Base-by-base conservation (phyloP, 1,140 invertebrate genomes). In the Steinernema khuongi region DNA sequence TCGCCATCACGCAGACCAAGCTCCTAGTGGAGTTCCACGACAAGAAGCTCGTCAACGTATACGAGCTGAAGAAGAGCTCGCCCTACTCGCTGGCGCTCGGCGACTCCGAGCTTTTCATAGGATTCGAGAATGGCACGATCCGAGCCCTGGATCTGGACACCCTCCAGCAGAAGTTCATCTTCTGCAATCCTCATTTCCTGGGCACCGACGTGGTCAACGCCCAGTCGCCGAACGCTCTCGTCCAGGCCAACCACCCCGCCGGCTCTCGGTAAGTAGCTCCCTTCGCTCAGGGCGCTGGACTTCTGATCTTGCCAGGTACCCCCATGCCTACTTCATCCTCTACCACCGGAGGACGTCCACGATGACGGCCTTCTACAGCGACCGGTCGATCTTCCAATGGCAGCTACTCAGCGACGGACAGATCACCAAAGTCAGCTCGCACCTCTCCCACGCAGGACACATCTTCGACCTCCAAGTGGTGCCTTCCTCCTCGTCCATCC, bases 361-460 rank as follows among this genome's bases (percentile, higher is more conserved):
- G 17, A 30, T 81, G 33, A 81, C 79, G n/a, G 81, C 74, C 0
- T 67, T 83, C 28, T 81, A 81, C 50, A 67, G 68, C 30, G 80
- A 81, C 60, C 79, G 80, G 17, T 81, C 79, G n/a, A 32, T 81
- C 26, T 81, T 83, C 66, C 79, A 83, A 32, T 81, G 80, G 80
- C 72, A 77, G 22, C 19, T 80, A 32, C 14, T 50, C 17, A 31
- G 71, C 19, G 26, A 17, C 22, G 79, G 77, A 14, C 17, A 28
- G 17, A 44, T 81, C 36, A 30, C 67, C 4, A 76, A 80, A 67
- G 33, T 76, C 19, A 67, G 70, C 33, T 81, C 81, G 17, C 74
- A 83, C 11, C 71, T 82, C 0, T 83, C 81, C 32, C 80, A 81
- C 26, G 80, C 82, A 50, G 80, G 80, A 1, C 43, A 81, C 14